phyloP scores from a whole-genome alignment of 2,888 invertebrate genomes.

The Cabera pusaria region DNA sequence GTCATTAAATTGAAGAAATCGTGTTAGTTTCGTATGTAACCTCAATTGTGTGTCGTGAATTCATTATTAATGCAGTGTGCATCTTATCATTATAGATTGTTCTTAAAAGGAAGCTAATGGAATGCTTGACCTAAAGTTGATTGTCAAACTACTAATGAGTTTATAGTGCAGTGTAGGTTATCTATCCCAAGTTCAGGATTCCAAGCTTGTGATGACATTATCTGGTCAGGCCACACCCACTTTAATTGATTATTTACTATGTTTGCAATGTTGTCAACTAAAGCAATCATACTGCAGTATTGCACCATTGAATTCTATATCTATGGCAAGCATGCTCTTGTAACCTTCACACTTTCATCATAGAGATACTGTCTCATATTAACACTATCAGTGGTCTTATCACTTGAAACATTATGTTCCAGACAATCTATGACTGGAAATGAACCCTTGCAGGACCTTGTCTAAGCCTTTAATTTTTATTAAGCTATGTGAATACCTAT shows the following conservation, averaged over 20 bases:
- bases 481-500: no score
- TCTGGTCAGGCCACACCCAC: conserved; percentile 7
- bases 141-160: conserved; percentile 8
- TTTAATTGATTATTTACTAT: conserved; percentile 6
- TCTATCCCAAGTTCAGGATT: neutral
- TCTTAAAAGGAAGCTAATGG: conserved; percentile 11
- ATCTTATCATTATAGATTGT: conserved; percentile 9
- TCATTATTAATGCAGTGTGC: conserved; percentile 22
- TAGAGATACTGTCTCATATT: no score
- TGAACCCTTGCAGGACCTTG: no score
- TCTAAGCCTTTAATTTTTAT: no score
- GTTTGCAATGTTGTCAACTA: no score
- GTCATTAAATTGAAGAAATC: conserved; percentile 2
- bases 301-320: no score
- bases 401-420: no score
- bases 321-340: no score
- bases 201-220: neutral
- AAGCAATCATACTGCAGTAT: no score
- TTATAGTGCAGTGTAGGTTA: conserved; percentile 3
- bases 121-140: conserved; percentile 9
- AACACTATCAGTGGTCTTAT: no score
- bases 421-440: no score
- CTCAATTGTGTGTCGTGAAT: conserved; percentile 10
- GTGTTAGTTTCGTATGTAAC: conserved; percentile 6
- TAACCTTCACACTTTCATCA: no score